Evolutionary conservation across 2,113 vertebrate species (phyloP).

Genomic region (Siniperca chuatsi): DNA sequence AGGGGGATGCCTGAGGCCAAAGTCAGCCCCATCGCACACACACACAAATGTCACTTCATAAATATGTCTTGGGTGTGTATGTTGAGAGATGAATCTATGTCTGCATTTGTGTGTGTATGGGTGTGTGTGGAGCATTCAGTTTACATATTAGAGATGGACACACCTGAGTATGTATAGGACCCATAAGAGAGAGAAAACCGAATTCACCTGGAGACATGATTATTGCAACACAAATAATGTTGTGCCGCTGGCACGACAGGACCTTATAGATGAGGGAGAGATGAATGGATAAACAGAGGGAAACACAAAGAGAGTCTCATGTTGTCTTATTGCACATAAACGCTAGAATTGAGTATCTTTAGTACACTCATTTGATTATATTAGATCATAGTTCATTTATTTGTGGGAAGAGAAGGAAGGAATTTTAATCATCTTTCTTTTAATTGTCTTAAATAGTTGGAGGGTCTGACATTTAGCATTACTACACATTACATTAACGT

Average conservation of each 20-base stretch:
- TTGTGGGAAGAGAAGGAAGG: background rate
- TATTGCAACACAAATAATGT: conserved; percentile 51
- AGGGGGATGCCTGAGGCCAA: conserved; percentile 71
- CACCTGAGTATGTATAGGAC: conserved; percentile 61
- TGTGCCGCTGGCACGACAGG: conserved; percentile 41
- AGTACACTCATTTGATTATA: no score
- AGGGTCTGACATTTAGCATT: background rate
- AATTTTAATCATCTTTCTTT: background rate
- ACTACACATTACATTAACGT: background rate
- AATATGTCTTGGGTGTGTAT: conserved; percentile 70
- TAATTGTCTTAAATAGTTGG: background rate
- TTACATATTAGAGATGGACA: conserved; percentile 44
- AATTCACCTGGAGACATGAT: conserved; percentile 74
- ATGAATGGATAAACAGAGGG: background rate
- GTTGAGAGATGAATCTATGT: conserved; percentile 58
- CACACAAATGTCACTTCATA: conserved; percentile 60
- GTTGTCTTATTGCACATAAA: background rate
- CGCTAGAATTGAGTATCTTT: background rate
- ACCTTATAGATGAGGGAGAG: conserved; percentile 20
- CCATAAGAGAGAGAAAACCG: conserved; percentile 43
- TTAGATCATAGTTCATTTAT: background rate
- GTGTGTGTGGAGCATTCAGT: conserved; percentile 25
- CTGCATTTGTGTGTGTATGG: conserved; percentile 17
- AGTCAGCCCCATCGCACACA: conserved; percentile 56
- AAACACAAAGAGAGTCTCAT: background rate